Percentiles rank a stretch among this genome's conserved stretches.
These are phyloP conservation scores for Pipra filicauda DNA, from an alignment of 2,113 vertebrate species.

Conservation along the genomic window DNA sequence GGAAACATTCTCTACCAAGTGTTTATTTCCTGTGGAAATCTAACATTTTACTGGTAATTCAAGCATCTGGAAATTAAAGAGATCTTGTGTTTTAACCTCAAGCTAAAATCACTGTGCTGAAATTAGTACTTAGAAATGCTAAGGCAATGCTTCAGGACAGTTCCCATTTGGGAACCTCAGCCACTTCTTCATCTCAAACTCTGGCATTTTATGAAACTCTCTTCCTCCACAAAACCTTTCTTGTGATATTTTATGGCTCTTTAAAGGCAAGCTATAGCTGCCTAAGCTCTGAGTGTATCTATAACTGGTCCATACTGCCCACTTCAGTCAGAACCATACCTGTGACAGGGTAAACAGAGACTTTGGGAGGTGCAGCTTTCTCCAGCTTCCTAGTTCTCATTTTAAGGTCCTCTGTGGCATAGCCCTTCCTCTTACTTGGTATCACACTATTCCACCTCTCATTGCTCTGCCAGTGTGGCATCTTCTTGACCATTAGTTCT, in stretches of 20 bases:
- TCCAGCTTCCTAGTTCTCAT: neutral
- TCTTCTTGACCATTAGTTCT: neutral
- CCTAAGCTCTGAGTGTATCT: neutral
- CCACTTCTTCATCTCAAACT: neutral
- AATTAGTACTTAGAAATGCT: neutral
- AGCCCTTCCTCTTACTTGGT: neutral
- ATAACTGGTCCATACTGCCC: neutral
- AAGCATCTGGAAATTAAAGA: neutral
- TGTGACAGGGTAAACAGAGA: slow-evolving; percentile 1
- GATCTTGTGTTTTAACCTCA: neutral
- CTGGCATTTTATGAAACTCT: neutral
- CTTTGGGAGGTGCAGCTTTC: neutral
- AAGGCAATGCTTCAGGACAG: neutral
- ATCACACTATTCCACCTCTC: neutral
- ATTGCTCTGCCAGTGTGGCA: neutral
- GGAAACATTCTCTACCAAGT: slow-evolving; percentile 48
- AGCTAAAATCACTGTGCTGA: neutral
- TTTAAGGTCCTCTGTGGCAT: neutral
- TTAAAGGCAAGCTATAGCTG: neutral
- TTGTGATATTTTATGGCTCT: slow-evolving; percentile 10
- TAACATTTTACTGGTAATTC: slow-evolving; percentile 7
- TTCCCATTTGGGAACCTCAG: neutral
- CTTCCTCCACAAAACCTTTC: neutral
- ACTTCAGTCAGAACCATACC: neutral
- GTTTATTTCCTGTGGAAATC: slow-evolving; percentile 57